Conservation (phyloP, 2,797 vertebrate genomes). For the Syndactyla subalaris region DNA sequence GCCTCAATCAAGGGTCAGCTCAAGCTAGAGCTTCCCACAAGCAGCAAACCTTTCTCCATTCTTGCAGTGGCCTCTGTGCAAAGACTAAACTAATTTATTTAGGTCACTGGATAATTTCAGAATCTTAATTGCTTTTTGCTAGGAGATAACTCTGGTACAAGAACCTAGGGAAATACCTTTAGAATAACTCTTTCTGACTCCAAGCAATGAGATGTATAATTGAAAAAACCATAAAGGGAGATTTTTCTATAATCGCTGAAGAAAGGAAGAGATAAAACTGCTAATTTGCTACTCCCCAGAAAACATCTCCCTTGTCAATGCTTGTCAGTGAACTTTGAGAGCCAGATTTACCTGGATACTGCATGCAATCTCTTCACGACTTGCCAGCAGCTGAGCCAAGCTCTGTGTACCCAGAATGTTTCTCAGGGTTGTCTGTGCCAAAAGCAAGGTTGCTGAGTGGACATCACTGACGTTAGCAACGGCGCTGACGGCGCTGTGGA, state of each 20-base stretch:
- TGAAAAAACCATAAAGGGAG: background rate
- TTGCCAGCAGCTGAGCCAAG: conserved; percentile 90
- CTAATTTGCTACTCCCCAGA: background rate
- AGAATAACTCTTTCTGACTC: background rate
- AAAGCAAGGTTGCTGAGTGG: conserved; percentile 86
- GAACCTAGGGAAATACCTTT: background rate
- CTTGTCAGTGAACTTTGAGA: background rate
- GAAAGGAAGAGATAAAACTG: background rate
- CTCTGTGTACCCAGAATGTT: conserved; percentile 91
- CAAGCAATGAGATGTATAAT: background rate
- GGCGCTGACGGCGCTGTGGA: conserved; percentile 88
- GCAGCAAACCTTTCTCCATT: background rate
- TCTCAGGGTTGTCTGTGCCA: conserved; percentile 91
- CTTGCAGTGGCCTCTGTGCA: background rate
- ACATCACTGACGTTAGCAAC: conserved; percentile 92
- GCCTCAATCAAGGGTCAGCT: background rate
- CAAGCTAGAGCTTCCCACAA: background rate
- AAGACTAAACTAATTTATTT: background rate
- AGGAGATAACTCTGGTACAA: background rate
- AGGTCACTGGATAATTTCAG: background rate
- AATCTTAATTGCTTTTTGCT: background rate
- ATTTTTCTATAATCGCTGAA: background rate
- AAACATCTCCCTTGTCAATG: background rate
- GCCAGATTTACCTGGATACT: conserved; percentile 86
- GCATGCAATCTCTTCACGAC: conserved; percentile 87